A percentile compares a stretch with the other conserved stretches of the same genome.
These are phyloP conservation scores for Eristalis intricaria DNA, from an alignment of 2,888 invertebrate genomes.

Conservation along the genomic window DNA sequence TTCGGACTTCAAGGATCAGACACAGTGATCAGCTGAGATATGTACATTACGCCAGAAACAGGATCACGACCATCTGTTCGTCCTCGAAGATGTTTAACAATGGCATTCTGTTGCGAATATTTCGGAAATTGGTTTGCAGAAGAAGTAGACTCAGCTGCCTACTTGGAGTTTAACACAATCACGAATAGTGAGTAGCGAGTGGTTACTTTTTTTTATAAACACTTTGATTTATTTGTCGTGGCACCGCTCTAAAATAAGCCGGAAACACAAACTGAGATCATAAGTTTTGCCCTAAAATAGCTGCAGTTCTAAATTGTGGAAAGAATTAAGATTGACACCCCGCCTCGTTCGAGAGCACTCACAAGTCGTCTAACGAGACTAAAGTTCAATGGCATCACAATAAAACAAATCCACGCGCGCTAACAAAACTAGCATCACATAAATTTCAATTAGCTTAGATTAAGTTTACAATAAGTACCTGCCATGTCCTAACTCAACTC, in stretches of 20 bases:
- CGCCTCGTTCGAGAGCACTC: not conserved
- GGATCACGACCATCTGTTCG: not conserved
- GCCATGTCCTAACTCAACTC: slow-evolving; percentile 26
- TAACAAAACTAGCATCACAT: not conserved
- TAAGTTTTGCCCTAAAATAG: not conserved
- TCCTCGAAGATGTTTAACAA: not conserved
- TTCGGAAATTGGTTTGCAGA: not conserved
- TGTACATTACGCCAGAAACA: not conserved
- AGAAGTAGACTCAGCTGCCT: not conserved
- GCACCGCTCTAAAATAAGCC: not conserved
- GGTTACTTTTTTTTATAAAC: too few species aligned
- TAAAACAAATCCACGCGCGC: not conserved
- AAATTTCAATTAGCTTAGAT: slow-evolving; percentile 25
- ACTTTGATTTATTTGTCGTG: too few species aligned
- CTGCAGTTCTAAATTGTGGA: not conserved
- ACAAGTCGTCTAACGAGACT: not conserved
- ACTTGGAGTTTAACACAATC: too few species aligned
- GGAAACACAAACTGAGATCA: not conserved
- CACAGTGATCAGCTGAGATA: not conserved
- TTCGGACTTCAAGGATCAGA: not conserved
- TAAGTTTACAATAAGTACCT: not conserved
- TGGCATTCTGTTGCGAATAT: not conserved
- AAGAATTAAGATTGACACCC: not conserved
- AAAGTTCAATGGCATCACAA: not conserved
- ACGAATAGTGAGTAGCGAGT: too few species aligned